Percentiles rank a stretch among this genome's conserved stretches.
These are phyloP conservation scores for Mantis religiosa DNA, from an alignment of 2,888 invertebrate genomes.

Conservation along the genomic window DNA sequence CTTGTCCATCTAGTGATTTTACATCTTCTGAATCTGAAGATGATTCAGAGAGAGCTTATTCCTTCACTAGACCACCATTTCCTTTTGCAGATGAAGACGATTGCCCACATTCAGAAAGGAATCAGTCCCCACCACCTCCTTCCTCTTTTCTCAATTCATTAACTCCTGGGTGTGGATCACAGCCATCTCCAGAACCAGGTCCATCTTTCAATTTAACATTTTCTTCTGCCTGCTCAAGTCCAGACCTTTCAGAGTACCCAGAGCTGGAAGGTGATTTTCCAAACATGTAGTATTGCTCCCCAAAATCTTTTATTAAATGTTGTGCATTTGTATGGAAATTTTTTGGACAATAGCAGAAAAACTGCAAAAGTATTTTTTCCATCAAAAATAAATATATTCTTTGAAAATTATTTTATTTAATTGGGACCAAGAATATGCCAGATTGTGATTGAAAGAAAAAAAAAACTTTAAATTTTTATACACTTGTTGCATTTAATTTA, in stretches of 20 bases:
- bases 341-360: not conserved
- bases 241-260: constrained; percentile 18
- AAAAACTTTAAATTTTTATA: not conserved
- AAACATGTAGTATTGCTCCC: not conserved
- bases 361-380: not conserved
- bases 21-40: not conserved
- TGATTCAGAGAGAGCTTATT: not conserved
- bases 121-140: constrained; percentile 9
- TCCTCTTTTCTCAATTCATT: constrained; percentile 20
- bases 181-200: not conserved
- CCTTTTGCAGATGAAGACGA: not conserved
- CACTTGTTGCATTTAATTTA: not conserved
- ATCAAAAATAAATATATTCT: not conserved
- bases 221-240: constrained; percentile 7
- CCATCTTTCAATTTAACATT: not conserved
- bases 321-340: not conserved
- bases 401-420: not conserved
- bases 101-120: not conserved
- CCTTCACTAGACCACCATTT: not conserved
- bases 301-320: not conserved
- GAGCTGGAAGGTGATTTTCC: not conserved
- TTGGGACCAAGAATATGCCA: not conserved
- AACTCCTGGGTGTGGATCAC: constrained; percentile 4
- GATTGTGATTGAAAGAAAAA: not conserved
- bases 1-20: not conserved